phyloP scores from a whole-genome alignment of 2,888 invertebrate species.

The Trisateles emortualis region DNA sequence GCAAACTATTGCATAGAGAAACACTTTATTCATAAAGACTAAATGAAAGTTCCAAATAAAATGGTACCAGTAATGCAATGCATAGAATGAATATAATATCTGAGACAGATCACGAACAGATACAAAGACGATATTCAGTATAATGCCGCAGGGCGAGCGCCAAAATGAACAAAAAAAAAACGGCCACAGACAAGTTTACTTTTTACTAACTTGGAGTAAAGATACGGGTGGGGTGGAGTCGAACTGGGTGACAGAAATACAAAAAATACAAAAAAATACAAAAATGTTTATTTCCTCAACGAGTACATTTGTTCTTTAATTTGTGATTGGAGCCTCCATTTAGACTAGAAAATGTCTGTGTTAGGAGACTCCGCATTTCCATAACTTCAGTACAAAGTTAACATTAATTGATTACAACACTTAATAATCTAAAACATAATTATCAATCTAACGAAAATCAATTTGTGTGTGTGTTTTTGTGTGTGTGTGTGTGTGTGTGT shows the following conservation, averaged over 20 bases:
- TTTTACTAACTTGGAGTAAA: slow-evolving; percentile 39
- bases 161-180: slow-evolving; percentile 47
- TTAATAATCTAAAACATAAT: too few species aligned
- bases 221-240: slow-evolving; percentile 20
- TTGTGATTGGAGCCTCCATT: too few species aligned
- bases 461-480: too few species aligned
- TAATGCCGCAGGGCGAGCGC: slow-evolving; percentile 12
- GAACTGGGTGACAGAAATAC: too few species aligned
- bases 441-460: too few species aligned
- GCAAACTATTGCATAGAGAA: background rate
- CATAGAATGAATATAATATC: slow-evolving; percentile 18
- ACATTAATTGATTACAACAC: too few species aligned
- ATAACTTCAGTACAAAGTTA: too few species aligned
- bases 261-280: background rate
- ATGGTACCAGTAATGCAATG: background rate
- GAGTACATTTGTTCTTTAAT: too few species aligned
- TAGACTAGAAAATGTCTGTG: too few species aligned
- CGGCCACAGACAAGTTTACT: slow-evolving; percentile 35
- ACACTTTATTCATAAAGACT: background rate
- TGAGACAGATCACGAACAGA: slow-evolving; percentile 29
- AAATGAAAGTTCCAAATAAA: background rate
- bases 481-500: too few species aligned
- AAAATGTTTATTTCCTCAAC: background rate
- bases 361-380: too few species aligned
- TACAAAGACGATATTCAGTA: slow-evolving; percentile 15